These are phyloP conservation scores for Trichoplusia ni DNA, from an alignment of 1,140 invertebrate species.

Conservation along the genomic window DNA sequence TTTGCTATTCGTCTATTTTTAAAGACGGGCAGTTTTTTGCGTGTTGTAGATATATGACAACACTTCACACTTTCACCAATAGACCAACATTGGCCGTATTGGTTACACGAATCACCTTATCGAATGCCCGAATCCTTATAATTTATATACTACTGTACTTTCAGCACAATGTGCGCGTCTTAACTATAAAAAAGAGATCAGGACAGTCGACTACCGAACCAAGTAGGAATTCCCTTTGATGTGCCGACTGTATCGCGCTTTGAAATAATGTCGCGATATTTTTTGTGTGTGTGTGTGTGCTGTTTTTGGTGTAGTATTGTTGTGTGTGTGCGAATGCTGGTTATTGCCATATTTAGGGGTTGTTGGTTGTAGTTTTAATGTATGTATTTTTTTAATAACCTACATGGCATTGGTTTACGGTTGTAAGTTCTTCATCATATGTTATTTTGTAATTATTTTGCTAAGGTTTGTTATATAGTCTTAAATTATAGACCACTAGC, in stretches of 20 bases:
- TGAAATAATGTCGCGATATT: slow-evolving; percentile 30
- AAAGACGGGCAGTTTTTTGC: not conserved
- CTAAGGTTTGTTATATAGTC: too few species aligned
- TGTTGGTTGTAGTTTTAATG: too few species aligned
- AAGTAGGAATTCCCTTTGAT: slow-evolving; percentile 47
- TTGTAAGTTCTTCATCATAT: too few species aligned
- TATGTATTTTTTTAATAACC: too few species aligned
- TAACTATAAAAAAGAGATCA: slow-evolving; percentile 67
- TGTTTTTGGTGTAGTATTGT: slow-evolving; percentile 27
- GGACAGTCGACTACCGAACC: slow-evolving; percentile 63
- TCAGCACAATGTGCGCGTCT: slow-evolving; percentile 31
- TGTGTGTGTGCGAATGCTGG: not conserved
- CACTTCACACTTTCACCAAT: not conserved
- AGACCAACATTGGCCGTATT: not conserved
- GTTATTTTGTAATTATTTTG: too few species aligned
- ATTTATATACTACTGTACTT: too few species aligned
- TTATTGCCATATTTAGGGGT: not conserved
- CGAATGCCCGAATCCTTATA: too few species aligned
- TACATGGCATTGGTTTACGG: too few species aligned
- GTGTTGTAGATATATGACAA: not conserved
- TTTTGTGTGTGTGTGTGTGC: slow-evolving; percentile 22
- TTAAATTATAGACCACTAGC: too few species aligned
- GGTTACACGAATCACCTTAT: too few species aligned
- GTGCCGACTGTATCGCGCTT: slow-evolving; percentile 36
- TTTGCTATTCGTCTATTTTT: too few species aligned